These are phyloP conservation scores for Furcifer pardalis DNA, from an alignment of 2,797 vertebrate species.

Conservation along the genomic window DNA sequence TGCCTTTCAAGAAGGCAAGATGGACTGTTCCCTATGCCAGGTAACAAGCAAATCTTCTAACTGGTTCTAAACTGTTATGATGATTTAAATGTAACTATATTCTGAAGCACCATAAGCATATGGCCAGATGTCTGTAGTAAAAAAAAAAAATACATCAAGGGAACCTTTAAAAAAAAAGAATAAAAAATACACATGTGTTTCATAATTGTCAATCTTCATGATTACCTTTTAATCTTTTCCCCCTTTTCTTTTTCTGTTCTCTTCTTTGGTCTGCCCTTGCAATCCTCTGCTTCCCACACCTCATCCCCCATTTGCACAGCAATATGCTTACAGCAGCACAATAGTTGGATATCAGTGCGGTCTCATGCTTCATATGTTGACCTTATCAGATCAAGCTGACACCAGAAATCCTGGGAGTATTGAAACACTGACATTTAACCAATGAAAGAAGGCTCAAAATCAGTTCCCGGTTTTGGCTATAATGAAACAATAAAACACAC, in stretches of 20 bases:
- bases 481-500: neutral
- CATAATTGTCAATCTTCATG: neutral
- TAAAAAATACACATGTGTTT: neutral
- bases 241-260: neutral
- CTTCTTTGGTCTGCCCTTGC: neutral
- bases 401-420: neutral
- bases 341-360: neutral
- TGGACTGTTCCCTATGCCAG: neutral
- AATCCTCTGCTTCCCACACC: neutral
- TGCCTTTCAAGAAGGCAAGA: slow-evolving; percentile 4
- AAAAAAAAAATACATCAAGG: neutral
- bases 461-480: neutral
- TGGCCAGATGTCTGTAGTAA: neutral
- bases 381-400: neutral
- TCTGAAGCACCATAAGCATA: neutral
- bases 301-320: neutral
- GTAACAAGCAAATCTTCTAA: neutral
- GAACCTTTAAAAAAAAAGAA: neutral
- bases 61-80: accelerated
- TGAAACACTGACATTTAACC: neutral
- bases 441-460: neutral
- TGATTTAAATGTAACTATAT: neutral
- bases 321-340: neutral
- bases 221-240: neutral
- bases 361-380: neutral